Base-by-base conservation (phyloP, 37 sponge, comb jelly and placozoan genomes). In the Theonella swinhoei region DNA sequence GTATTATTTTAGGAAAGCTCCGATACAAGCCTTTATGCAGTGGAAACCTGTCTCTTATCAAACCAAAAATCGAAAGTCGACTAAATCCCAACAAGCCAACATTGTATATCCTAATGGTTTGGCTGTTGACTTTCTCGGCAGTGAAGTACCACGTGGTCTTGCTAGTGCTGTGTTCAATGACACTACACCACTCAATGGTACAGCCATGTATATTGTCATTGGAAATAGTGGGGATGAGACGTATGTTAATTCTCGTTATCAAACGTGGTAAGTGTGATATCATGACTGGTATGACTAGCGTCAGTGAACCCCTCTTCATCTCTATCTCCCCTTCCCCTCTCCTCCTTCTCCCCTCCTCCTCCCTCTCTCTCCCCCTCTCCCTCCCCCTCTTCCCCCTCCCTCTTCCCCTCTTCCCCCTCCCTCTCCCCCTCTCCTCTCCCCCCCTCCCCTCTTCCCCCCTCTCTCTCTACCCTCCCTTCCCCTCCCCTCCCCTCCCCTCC, bases 21-120 rank as follows among this genome's bases (percentile, higher is more conserved):
- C 28, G 2, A 32, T 34, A 17, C 28, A 24, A 2, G 90, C 90
- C 1, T 89, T 82, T 79, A 0, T 93, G 9, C 78, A 71, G 36
- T 93, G 90, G 90, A 93, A 93, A 70, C 90, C 87, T 19, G 89
- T 93, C 62, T 89, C 94, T 0, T 93, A 93, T 61, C 79, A 80
- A 37, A 59, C 40, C 25, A 5, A n/a, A 26, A 23, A 29, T n/a
- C 41, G 94, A 3, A 54, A 69, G 31, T 86, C 90, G 2, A 87
- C 94, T 4, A 1, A 37, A 1, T 89, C 94, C 0, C 87, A 93
- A 42, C 87, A 93, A 30, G 76, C 77, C 2, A 77, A 75, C 9
- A 9, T 74, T 34, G 70, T 85, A 3, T 34, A 41, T n/a, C 25
- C 42, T 0, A 64, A 59, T 0, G 59, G 20, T 14, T 0, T 0